A percentile compares a stretch with the other conserved stretches of the same genome.
Conservation (phyloP, 2,888 invertebrate species). For the Brachyopa scutellaris region DNA sequence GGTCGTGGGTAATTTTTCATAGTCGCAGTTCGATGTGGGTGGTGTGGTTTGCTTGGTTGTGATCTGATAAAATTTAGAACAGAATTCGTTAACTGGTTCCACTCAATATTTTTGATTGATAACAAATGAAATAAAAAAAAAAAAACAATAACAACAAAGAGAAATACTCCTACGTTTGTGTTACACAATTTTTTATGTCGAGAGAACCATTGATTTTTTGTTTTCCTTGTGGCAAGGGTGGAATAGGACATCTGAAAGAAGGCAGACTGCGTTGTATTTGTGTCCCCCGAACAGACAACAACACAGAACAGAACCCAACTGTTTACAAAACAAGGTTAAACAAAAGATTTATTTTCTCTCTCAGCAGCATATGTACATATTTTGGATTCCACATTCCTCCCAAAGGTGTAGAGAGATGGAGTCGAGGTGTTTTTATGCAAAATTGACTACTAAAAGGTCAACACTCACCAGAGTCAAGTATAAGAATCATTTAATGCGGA, state of each 20-base stretch:
- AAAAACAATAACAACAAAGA: not conserved
- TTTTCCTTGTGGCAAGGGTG: slow-evolving; percentile 6
- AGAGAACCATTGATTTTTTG: slow-evolving; percentile 30
- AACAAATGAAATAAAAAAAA: not conserved
- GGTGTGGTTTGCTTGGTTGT: not conserved
- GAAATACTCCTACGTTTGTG: not conserved
- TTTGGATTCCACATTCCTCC: too few species aligned
- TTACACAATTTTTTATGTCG: slow-evolving; percentile 36
- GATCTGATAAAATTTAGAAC: not conserved
- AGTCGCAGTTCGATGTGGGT: not conserved
- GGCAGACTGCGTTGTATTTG: not conserved
- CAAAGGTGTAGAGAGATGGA: too few species aligned
- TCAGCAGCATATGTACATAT: not conserved
- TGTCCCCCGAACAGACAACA: not conserved
- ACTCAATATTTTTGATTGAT: not conserved
- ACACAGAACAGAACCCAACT: not conserved
- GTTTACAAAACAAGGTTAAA: slow-evolving; percentile 44
- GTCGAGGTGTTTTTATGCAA: not conserved
- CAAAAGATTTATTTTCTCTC: slow-evolving; percentile 18
- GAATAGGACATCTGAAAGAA: not conserved
- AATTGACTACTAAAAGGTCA: slow-evolving; percentile 28
- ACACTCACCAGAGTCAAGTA: slow-evolving; percentile 9
- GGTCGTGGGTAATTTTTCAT: slow-evolving; percentile 23
- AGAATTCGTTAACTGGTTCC: not conserved
- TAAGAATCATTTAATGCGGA: not conserved